Conservation (phyloP, 2,797 vertebrate genomes). For the Sylvilagus floridanus region DNA sequence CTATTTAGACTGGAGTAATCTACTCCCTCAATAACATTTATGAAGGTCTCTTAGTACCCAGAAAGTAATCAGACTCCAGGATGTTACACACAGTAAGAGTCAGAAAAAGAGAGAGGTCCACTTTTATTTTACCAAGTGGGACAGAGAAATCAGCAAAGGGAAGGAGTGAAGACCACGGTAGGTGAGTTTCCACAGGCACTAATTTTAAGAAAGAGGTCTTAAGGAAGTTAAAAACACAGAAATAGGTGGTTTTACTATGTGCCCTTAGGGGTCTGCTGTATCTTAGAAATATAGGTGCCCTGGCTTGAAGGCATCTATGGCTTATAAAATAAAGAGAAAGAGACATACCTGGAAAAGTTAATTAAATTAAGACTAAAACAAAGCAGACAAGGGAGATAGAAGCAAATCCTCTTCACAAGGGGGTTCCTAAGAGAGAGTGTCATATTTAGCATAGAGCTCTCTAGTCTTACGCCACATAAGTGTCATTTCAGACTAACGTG, state of each 20-base stretch:
- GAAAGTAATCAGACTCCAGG: neutral
- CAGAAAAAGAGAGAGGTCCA: neutral
- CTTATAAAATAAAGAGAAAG: neutral
- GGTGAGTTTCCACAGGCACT: neutral
- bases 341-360: neutral
- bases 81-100: neutral
- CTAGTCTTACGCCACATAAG: neutral
- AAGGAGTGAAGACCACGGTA: neutral
- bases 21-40: neutral
- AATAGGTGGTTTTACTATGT: neutral
- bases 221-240: conserved; percentile 19
- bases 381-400: neutral
- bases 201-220: neutral
- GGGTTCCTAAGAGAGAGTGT: neutral
- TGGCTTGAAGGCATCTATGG: conserved; percentile 9
- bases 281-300: neutral
- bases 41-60: neutral
- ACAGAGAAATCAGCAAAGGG: neutral
- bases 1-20: neutral
- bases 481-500: neutral
- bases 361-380: neutral
- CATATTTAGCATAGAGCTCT: neutral
- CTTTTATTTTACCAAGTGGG: neutral
- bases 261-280: neutral
- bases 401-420: neutral